phyloP scores from a whole-genome alignment of 2,113 vertebrate species.

The Mohoua ochrocephala region DNA sequence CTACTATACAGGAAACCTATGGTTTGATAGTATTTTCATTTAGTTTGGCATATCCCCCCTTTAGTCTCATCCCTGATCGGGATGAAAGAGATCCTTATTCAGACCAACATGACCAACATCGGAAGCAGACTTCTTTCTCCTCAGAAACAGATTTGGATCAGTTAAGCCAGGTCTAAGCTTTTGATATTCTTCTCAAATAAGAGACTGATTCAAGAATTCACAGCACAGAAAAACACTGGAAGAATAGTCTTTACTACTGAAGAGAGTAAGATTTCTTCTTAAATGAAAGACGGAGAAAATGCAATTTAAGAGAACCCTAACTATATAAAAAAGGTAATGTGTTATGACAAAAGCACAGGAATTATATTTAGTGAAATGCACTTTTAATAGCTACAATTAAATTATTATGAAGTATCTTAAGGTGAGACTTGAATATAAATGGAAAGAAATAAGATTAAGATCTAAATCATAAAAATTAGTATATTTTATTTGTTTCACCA shows the following conservation, averaged over 20 bases:
- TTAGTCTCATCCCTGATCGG: not conserved
- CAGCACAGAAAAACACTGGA: not conserved
- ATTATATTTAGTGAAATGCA: not conserved
- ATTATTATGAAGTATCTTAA: not conserved
- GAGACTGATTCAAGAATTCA: not conserved
- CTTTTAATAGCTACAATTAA: not conserved
- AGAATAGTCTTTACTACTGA: not conserved
- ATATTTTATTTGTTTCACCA: not conserved
- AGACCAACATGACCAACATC: not conserved
- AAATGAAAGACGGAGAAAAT: not conserved
- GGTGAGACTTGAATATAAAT: not conserved
- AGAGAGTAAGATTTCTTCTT: not conserved
- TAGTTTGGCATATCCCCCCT: not conserved
- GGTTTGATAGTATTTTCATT: not conserved
- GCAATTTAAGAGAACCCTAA: not conserved
- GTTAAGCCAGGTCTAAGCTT: not conserved
- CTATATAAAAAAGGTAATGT: not conserved
- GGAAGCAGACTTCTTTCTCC: not conserved
- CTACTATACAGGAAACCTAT: not conserved
- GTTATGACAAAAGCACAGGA: not conserved
- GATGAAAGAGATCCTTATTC: not conserved
- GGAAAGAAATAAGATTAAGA: not conserved
- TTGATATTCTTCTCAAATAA: not conserved
- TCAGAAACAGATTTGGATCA: not conserved
- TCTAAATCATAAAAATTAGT: not conserved